phyloP scores from a whole-genome alignment of 1,140 invertebrate species.

The Drosophila elegans region DNA sequence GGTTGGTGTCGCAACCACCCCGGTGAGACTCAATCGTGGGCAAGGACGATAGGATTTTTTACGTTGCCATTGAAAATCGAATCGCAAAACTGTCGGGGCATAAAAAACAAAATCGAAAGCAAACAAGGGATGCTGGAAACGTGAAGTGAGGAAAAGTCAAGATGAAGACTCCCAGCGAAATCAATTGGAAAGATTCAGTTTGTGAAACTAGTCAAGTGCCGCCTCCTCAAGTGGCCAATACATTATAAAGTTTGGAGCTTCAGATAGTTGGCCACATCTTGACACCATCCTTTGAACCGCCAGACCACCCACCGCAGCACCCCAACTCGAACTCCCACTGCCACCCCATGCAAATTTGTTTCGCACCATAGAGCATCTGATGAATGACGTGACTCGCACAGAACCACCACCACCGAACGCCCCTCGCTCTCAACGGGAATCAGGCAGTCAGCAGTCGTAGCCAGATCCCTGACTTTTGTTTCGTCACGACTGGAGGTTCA shows the following conservation, averaged over 20 bases:
- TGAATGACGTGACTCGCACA: conserved; percentile 74
- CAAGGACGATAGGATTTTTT: conserved; percentile 14
- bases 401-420: conserved; percentile 40
- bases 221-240: conserved; percentile 25
- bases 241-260: conserved; percentile 34
- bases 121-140: conserved; percentile 4
- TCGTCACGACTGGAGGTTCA: conserved; percentile 33
- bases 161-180: conserved; percentile 4
- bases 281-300: conserved; percentile 18
- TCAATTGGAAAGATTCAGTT: conserved; percentile 3
- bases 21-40: conserved; percentile 68
- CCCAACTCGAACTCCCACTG: background rate
- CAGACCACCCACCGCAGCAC: conserved; percentile 32
- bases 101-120: conserved; percentile 63
- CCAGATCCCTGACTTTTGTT: conserved; percentile 44
- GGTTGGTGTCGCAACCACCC: conserved; percentile 63
- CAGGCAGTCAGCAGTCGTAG: conserved; percentile 59
- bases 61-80: conserved; percentile 34
- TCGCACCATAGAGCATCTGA: conserved; percentile 76
- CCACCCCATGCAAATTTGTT: conserved; percentile 67
- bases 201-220: background rate
- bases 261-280: conserved; percentile 35
- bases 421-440: conserved; percentile 52
- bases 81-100: conserved; percentile 5
- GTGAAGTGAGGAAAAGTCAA: background rate